phyloP scores from a whole-genome alignment of 2,113 vertebrate species.

The Odobenus rosmarus region DNA sequence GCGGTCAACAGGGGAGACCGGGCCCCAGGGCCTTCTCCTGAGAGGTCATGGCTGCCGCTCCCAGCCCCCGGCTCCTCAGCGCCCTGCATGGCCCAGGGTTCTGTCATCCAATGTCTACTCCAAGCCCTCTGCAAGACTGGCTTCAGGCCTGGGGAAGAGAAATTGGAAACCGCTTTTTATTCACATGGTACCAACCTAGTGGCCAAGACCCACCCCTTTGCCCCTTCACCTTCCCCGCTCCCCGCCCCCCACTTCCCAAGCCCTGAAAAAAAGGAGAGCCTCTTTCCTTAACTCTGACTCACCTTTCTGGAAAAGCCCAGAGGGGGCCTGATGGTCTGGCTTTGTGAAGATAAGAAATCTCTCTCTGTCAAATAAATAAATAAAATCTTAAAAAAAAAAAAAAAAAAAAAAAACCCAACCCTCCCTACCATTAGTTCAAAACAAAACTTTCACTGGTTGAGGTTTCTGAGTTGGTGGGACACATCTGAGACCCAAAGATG shows the following conservation, averaged over 20 bases:
- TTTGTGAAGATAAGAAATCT: constrained; percentile 62
- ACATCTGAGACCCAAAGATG: constrained; percentile 51
- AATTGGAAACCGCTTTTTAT: constrained; percentile 56
- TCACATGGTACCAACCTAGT: constrained; percentile 39
- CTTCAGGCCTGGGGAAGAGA: constrained; percentile 66
- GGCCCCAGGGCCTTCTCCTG: background rate
- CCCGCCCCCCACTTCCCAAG: background rate
- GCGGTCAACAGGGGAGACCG: background rate
- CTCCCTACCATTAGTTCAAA: constrained; percentile 74
- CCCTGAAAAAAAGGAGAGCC: background rate
- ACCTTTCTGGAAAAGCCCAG: constrained; percentile 62
- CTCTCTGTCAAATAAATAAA: no score
- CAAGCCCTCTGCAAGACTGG: background rate
- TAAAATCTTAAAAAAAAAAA: background rate
- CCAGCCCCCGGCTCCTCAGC: background rate
- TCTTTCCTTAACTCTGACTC: constrained; percentile 58
- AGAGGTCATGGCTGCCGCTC: background rate
- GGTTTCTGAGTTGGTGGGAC: constrained; percentile 64
- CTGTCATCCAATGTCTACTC: background rate
- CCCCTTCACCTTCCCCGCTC: background rate
- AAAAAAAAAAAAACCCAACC: constrained; percentile 40
- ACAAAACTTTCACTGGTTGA: constrained; percentile 74
- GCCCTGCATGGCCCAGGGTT: background rate
- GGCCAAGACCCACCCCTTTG: constrained; percentile 1
- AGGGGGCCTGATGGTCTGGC: constrained; percentile 31